Evolutionary conservation across 2,113 vertebrate species (phyloP), one percentile per base, ranked within the genome.

Genomic region (Casuarius casuarius): DNA sequence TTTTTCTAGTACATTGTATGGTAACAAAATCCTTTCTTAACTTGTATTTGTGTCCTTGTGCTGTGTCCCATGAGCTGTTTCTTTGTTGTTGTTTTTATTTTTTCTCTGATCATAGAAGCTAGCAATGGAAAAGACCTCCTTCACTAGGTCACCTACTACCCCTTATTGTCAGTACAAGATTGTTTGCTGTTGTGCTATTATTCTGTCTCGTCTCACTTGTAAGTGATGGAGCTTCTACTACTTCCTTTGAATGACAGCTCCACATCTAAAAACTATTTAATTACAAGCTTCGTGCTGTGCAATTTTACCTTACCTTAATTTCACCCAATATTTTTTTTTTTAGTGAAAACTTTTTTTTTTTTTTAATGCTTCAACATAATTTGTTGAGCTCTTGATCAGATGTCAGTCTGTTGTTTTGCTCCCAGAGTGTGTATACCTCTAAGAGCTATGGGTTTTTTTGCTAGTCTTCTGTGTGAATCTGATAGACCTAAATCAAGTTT

Each of bases 151-250:
- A 38, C 38, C 38, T 38, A 38, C 38, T 38, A 38, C 38, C 38
- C 38, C 38, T 38, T 38, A 38, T 38, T 38, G 38, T 38, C 38
- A 38, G 38, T 38, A 38, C 38, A 38, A 38, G 38, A 38, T 38
- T 38, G 38, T 38, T 38, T 38, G 38, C 38, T 38, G 7, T 38
- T 38, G 38, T 38, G 38, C 38, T 38, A 38, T 38, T 38, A 38
- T 38, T 38, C 38, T 38, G 38, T 38, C 38, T 38, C 7, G 38
- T 38, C 38, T 38, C 38, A 38, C 38, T 38, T 38, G 38, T 38
- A 38, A 38, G 1, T 48, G 7, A 15, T 70, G 31, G 7, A 12
- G 16, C 4, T 75, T 85, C 17, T 0, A 1, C 5, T 38, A 0
- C 62, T 89, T 81, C 17, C 11, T 89, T 33, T 62, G 22, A 86